Base-by-base conservation (phyloP, 53 echinoderm and acorn worm genomes). In the Pentamera pediparva region DNA sequence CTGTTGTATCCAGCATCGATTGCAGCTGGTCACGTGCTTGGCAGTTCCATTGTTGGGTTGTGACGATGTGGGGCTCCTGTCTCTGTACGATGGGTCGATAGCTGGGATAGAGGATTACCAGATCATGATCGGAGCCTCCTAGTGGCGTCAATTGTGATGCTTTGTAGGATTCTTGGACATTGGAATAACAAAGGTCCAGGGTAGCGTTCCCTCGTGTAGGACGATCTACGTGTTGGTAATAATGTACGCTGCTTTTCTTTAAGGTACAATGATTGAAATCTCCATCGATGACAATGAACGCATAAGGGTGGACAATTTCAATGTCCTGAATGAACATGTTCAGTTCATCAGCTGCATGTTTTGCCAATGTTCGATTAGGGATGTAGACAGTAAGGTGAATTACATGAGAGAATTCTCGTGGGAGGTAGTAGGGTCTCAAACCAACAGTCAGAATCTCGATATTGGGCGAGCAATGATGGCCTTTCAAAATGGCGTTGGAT, bases 401-500 rank as follows among this genome's bases (percentile, higher is more conserved):
- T 17, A 59, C 59, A 21, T 65, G 65, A 3, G 25, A 62, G 30
- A 59, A 59, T 13, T 35, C 48, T 19, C 28, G 35, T 59, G 59
- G 30, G 31, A 59, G 30, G 59, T 6, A 59, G 28, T 24, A 25
- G 7, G 35, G 59, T 0, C 41, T 33, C n/a, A 37, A 6, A 20
- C 65, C 40, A 24, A 65, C 40, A 20, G 65, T 65, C 12, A 65
- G 19, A 38, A 65, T 40, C 6, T 64, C 64, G 26, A 64, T 39
- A 13, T 64, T 22, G 2, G 39, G 32, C 3, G 65, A 65, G 24
- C 39, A 65, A 6, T 39, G 40, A 12, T 74, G 62, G 11, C 74
- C 36, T 11, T 75, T 54, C 15, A 75, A 63, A 39, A 65, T 65
- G 40, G 41, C 41, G 40, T 65, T 39, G 35, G 21, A 39, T 20